phyloP scores from a whole-genome alignment of 2,888 invertebrate genomes.

The Nomada fabriciana region DNA sequence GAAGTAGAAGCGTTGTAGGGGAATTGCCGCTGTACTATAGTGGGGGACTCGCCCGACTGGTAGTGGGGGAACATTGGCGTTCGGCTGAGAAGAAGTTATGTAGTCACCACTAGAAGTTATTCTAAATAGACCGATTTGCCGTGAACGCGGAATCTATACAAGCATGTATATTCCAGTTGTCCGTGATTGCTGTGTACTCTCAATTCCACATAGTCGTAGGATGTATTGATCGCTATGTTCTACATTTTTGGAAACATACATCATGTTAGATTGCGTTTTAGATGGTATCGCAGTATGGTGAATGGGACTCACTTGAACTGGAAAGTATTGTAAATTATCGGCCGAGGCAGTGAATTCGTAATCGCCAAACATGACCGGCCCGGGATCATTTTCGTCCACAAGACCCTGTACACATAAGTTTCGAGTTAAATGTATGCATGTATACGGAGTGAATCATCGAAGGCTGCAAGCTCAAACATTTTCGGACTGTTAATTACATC shows the following conservation, averaged over 20 bases:
- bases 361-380: constrained; percentile 93
- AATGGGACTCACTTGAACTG: constrained; percentile 86
- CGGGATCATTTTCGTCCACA: constrained; percentile 90
- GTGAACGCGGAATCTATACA: constrained; percentile 98
- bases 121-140: constrained; percentile 89
- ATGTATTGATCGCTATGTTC: constrained; percentile 77
- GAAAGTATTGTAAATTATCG: constrained; percentile 95
- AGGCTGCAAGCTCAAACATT: no score
- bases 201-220: constrained; percentile 93
- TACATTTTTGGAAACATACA: constrained; percentile 58
- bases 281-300: neutral
- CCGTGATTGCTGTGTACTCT: constrained; percentile 97
- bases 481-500: no score
- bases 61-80: no score
- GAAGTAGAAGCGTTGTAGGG: no score
- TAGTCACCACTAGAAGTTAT: no score
- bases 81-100: no score
- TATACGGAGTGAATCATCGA: neutral
- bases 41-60: no score
- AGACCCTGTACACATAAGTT: constrained; percentile 88
- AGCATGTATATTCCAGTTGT: constrained; percentile 97
- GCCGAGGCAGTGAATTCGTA: constrained; percentile 93
- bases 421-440: neutral
- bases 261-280: constrained; percentile 4
- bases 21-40: no score